phyloP scores from a whole-genome alignment of 2,797 vertebrate genomes.

The Cirrhinus mrigala region DNA sequence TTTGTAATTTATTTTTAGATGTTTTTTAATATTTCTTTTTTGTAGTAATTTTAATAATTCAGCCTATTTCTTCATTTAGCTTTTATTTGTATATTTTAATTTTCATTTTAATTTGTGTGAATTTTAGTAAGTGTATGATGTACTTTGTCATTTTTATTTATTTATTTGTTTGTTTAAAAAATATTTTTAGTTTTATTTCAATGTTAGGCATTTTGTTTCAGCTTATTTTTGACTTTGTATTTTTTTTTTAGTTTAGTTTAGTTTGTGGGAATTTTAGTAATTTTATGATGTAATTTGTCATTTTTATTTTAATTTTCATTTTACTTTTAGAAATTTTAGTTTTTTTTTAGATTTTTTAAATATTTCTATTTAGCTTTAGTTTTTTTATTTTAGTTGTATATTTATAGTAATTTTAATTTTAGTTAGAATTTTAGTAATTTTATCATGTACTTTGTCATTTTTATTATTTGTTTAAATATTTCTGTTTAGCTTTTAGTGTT shows the following conservation, averaged over 20 bases:
- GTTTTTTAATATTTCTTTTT: background rate
- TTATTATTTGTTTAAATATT: background rate
- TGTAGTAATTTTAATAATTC: background rate
- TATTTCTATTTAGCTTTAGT: too few species aligned
- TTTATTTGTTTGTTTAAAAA: too few species aligned
- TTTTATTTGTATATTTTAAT: background rate
- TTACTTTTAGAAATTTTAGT: background rate
- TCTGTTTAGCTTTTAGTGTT: too few species aligned
- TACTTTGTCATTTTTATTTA: background rate
- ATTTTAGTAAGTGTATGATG: too few species aligned
- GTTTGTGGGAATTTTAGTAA: too few species aligned
- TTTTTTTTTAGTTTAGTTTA: background rate
- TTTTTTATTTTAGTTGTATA: too few species aligned
- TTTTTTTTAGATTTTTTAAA: background rate
- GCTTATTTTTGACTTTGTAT: too few species aligned
- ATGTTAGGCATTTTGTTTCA: too few species aligned
- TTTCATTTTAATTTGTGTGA: background rate
- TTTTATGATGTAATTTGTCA: too few species aligned
- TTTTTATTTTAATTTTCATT: background rate
- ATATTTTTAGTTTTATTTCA: too few species aligned
- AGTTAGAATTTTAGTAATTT: background rate
- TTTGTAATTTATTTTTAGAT: too few species aligned
- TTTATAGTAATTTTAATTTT: background rate
- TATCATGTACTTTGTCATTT: background rate
- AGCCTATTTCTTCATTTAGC: background rate